A percentile compares a stretch with the other conserved stretches of the same genome.
phyloP scores from a whole-genome alignment of 2,113 vertebrate species.

The Notiomystis cincta region DNA sequence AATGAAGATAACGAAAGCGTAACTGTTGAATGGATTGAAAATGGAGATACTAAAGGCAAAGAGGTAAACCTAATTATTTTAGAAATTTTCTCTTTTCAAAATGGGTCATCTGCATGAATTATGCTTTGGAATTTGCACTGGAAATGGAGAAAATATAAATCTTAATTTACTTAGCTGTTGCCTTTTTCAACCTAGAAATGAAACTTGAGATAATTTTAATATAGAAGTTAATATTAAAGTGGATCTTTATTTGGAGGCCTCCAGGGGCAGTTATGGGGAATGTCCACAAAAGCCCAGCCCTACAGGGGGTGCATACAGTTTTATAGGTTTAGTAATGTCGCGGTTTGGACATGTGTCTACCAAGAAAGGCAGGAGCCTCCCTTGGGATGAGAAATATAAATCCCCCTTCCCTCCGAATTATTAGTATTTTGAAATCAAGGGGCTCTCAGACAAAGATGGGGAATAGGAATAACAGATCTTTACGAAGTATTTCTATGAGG shows the following conservation, averaged over 20 bases:
- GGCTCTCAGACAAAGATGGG: too few species aligned
- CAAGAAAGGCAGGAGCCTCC: too few species aligned
- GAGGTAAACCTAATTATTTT: conserved; percentile 74
- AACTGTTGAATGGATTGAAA: conserved; percentile 96
- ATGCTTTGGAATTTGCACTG: neutral
- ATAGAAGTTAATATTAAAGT: neutral
- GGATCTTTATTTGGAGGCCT: neutral
- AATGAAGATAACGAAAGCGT: conserved; percentile 92
- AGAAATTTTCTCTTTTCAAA: neutral
- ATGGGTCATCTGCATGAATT: neutral
- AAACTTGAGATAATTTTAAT: neutral
- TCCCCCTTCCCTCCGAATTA: too few species aligned
- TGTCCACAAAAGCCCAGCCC: neutral
- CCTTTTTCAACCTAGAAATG: neutral
- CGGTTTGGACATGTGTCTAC: too few species aligned
- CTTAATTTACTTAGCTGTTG: neutral
- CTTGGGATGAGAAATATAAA: too few species aligned
- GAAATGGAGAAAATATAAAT: neutral
- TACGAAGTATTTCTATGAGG: too few species aligned
- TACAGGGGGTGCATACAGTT: neutral
- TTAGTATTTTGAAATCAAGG: too few species aligned
- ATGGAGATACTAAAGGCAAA: conserved; percentile 95
- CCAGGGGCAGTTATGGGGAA: neutral
- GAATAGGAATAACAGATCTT: too few species aligned
- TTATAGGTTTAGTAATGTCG: neutral